Base-by-base conservation (phyloP, 1,140 invertebrate species). In the Leguminivora glycinivorella region DNA sequence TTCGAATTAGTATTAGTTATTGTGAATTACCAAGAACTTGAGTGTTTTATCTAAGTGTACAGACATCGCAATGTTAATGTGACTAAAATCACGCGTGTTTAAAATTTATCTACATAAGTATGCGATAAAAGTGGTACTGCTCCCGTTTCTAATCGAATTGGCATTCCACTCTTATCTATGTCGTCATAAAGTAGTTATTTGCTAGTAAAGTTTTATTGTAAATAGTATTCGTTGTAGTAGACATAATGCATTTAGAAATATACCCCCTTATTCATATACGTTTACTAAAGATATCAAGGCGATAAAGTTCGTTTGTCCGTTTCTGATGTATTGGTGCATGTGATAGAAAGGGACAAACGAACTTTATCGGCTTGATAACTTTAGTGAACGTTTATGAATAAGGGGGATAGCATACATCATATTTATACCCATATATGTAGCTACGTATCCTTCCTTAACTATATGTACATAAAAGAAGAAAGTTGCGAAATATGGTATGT, bases 101-200 rank as follows among this genome's bases (percentile, higher is more conserved):
- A 69, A 80, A 78, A 80, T 73, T 85, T 87, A 89, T 89, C 87
- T 86, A 81, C 84, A 78, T 77, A 81, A 83, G 77, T 82, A 80
- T 78, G 80, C 74, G 83, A 87, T 87, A 87, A 84, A 80, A 73
- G 70, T 72, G 69, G 75, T 70, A 75, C 72, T 79, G 78, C 76
- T 84, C 80, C 84, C 78, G 77, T 87, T 87, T 82, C 79, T 87
- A 87, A 88, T 90, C 83, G 77, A 82, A 83, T 83, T 83, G 78
- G 80, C 84, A 88, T 89, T 89, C 87, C 83, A 72, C 66, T 78
- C 77, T 88, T 88, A 89, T 88, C 86, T 74, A 69, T 78, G 72
- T 74, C 80, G 83, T 79, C 83, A 83, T 77, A 79, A 73, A 78
- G 73, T 70, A 75, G 72, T 82, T 83, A 79, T 85, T 83, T 83